phyloP scores from a whole-genome alignment of 2,113 vertebrate species.

The Colistium nudipinnis region DNA sequence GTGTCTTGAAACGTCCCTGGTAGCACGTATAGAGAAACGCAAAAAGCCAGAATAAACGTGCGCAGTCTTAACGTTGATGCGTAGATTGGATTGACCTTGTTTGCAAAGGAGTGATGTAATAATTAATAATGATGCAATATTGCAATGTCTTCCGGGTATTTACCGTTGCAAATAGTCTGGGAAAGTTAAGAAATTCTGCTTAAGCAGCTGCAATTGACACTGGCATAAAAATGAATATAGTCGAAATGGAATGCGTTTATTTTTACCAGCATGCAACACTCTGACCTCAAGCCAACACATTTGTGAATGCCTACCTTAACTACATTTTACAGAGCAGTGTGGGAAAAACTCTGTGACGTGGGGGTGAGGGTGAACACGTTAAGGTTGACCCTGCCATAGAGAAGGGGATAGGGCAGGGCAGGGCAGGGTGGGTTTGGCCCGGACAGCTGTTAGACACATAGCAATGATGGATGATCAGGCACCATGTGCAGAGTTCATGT shows the following conservation, averaged over 20 bases:
- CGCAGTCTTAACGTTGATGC: not conserved
- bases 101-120: not conserved
- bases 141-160: not conserved
- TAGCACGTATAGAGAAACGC: no score
- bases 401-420: slow-evolving; percentile 32
- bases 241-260: not conserved
- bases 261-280: not conserved
- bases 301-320: not conserved
- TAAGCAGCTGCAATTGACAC: not conserved
- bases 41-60: not conserved
- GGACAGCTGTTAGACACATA: slow-evolving; percentile 69
- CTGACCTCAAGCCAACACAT: not conserved
- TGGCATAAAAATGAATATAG: not conserved
- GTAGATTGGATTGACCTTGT: not conserved
- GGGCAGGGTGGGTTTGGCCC: not conserved
- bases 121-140: not conserved
- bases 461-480: slow-evolving; percentile 57
- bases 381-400: slow-evolving; percentile 58
- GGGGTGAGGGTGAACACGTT: slow-evolving; percentile 39
- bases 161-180: not conserved
- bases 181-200: not conserved
- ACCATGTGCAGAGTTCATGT: slow-evolving; percentile 48
- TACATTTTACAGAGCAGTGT: slow-evolving; percentile 37
- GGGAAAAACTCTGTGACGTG: slow-evolving; percentile 40
- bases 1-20: no score